These are phyloP conservation scores for Protophormia terraenovae DNA, from an alignment of 2,888 invertebrate genomes.

Conservation along the genomic window DNA sequence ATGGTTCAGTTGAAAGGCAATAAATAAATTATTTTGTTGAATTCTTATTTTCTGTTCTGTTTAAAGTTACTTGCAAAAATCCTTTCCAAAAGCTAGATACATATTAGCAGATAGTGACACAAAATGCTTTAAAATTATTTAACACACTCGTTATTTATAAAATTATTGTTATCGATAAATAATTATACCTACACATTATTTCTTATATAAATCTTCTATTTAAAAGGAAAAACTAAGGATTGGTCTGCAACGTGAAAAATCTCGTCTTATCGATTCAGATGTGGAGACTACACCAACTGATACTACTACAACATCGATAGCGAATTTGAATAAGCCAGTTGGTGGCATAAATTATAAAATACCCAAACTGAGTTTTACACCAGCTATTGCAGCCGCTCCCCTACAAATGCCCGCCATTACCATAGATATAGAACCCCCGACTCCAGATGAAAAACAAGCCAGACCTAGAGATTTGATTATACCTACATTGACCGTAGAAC, in stretches of 20 bases:
- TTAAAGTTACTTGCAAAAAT: constrained; percentile 33
- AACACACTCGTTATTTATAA: neutral
- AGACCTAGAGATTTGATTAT: constrained; percentile 83
- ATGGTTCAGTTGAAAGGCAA: constrained; percentile 72
- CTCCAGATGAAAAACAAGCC: constrained; percentile 74
- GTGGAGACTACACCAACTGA: constrained; percentile 72
- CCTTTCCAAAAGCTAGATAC: constrained; percentile 26
- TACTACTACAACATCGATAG: constrained; percentile 72
- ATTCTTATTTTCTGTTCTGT: neutral
- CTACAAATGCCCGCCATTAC: constrained; percentile 70
- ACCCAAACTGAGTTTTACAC: constrained; percentile 66
- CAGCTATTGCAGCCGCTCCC: constrained; percentile 61
- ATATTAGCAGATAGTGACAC: constrained; percentile 12
- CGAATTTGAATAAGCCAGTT: constrained; percentile 69
- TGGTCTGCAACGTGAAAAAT: constrained; percentile 68
- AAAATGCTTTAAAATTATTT: constrained; percentile 25
- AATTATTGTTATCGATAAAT: too few relatives aligned
- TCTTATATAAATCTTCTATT: constrained; percentile 8
- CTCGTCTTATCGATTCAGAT: constrained; percentile 70
- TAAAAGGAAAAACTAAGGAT: constrained; percentile 68
- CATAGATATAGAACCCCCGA: constrained; percentile 76
- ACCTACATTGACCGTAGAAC: constrained; percentile 86
- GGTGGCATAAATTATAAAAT: constrained; percentile 56
- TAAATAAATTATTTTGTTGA: constrained; percentile 52
- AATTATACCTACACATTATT: too few relatives aligned